These are phyloP conservation scores for Drosophila eohydei DNA, from an alignment of 2,888 invertebrate genomes.

Conservation along the genomic window DNA sequence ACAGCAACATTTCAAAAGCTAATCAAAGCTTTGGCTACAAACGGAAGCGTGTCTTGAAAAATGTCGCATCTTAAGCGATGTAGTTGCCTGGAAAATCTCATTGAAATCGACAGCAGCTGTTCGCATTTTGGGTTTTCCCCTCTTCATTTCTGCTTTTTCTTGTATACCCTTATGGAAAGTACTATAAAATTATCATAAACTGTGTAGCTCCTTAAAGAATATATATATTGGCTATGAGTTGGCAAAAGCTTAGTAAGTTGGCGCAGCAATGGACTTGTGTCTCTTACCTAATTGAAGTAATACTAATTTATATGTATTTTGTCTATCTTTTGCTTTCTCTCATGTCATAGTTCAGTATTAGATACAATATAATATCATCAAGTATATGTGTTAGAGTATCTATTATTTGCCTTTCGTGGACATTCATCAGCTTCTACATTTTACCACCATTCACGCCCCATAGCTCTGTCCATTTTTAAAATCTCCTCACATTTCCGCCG, in stretches of 20 bases:
- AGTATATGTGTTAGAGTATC: neutral
- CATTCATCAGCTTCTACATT: neutral
- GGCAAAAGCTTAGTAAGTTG: neutral
- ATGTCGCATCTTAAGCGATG: conserved; percentile 70
- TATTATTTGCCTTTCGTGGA: neutral
- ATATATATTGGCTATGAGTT: neutral
- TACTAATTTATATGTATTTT: too few species aligned
- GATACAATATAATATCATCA: too few species aligned
- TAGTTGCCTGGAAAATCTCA: conserved; percentile 73
- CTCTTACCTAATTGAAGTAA: too few species aligned
- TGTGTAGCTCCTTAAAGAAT: neutral
- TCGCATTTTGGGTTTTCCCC: conserved; percentile 22
- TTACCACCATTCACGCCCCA: neutral
- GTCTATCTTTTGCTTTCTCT: too few species aligned
- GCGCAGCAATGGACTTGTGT: too few species aligned
- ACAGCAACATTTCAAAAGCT: conserved; percentile 61
- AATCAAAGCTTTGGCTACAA: conserved; percentile 58
- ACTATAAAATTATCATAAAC: neutral
- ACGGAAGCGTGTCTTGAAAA: conserved; percentile 61
- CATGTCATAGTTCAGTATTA: too few species aligned
- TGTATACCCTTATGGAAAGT: neutral
- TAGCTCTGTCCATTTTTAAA: conserved; percentile 32
- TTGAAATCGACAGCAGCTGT: conserved; percentile 58
- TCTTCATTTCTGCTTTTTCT: neutral
- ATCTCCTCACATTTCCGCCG: conserved; percentile 39